These are phyloP conservation scores for Megalops atlanticus DNA, from an alignment of 2,113 vertebrate genomes.

Conservation along the genomic window DNA sequence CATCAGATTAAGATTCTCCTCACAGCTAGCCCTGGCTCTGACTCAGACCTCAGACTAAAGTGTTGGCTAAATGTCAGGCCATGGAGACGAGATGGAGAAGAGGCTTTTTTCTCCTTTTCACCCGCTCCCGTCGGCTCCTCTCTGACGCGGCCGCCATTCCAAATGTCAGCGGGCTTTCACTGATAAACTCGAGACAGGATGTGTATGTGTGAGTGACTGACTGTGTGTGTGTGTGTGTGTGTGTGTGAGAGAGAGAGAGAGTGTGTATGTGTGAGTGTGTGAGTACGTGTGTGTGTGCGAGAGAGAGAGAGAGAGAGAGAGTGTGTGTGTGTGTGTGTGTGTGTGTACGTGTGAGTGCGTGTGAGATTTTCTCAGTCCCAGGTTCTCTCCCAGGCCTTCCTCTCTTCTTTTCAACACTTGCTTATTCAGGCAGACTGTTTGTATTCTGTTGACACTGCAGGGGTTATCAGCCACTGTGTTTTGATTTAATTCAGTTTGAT, in stretches of 20 bases:
- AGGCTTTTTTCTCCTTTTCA: constrained; percentile 38
- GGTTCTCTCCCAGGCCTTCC: neutral
- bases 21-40: constrained; percentile 52
- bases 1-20: constrained; percentile 60
- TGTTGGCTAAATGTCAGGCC: constrained; percentile 62
- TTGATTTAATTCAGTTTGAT: constrained; percentile 12
- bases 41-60: constrained; percentile 47
- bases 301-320: no score
- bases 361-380: neutral
- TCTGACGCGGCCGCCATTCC: constrained; percentile 38
- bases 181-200: constrained; percentile 6
- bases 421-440: neutral
- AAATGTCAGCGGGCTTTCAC: constrained; percentile 29
- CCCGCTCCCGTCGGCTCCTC: constrained; percentile 25
- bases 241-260: neutral
- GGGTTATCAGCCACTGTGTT: neutral
- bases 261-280: neutral
- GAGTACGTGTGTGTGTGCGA: neutral
- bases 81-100: constrained; percentile 53
- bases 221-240: constrained; percentile 5
- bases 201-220: constrained; percentile 1
- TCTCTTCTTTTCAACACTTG: neutral
- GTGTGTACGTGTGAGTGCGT: neutral
- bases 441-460: constrained; percentile 7
- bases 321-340: constrained; percentile 18